Percentiles rank a stretch among this genome's conserved stretches.
Evolutionary conservation across 2,888 invertebrate genomes (phyloP).

Genomic region (Harpalus rufipes): DNA sequence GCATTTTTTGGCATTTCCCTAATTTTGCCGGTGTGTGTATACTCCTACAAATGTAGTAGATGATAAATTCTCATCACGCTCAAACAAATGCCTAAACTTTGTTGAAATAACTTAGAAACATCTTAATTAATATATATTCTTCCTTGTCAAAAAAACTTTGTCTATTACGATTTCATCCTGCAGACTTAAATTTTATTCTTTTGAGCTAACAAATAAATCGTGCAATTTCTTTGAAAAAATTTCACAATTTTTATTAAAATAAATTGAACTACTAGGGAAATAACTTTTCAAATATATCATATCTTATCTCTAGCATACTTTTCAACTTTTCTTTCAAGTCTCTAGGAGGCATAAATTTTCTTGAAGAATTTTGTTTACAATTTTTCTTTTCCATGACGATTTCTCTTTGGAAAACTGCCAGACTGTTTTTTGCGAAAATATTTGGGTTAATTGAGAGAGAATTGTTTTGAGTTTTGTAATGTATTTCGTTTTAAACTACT

Average conservation of each 20-base stretch:
- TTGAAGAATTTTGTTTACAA: slow-evolving; percentile 23
- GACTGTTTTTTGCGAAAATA: neutral
- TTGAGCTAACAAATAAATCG: neutral
- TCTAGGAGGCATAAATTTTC: slow-evolving; percentile 22
- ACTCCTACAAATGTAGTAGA: neutral
- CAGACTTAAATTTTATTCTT: neutral
- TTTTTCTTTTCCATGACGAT: slow-evolving; percentile 30
- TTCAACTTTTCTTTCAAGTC: slow-evolving; percentile 25
- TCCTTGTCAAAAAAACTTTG: neutral
- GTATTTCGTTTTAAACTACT: slow-evolving; percentile 1
- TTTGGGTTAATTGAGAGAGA: slow-evolving; percentile 25
- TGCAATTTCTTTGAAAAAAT: neutral
- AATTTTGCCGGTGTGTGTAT: too few relatives aligned
- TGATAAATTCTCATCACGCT: neutral
- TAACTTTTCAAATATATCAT: slow-evolving; percentile 21
- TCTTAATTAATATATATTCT: neutral
- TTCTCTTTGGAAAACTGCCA: slow-evolving; percentile 33
- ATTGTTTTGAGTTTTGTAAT: slow-evolving; percentile 10
- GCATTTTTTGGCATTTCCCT: too few relatives aligned
- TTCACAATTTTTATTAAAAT: neutral
- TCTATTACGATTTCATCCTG: neutral
- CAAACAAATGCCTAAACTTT: neutral
- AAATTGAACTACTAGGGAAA: neutral
- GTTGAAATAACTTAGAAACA: neutral
- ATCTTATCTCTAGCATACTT: slow-evolving; percentile 24